Conservation (phyloP, 23 tunicate genomes). For the Clavelina lepadiformis region DNA sequence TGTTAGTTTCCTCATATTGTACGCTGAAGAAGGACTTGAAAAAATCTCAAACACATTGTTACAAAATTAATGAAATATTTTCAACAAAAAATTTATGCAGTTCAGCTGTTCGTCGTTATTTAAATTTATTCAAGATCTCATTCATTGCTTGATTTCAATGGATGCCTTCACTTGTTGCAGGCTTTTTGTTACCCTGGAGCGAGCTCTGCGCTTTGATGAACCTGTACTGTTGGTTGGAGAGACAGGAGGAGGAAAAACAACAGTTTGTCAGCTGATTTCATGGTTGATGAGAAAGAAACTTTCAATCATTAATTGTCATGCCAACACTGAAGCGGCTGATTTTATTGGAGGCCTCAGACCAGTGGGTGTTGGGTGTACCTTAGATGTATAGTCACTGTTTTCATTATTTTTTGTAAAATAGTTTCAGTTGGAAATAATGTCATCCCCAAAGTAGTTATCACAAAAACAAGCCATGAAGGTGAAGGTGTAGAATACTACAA, state of each 20-base stretch:
- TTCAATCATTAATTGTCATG: constrained; percentile 78
- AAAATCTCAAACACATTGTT: constrained; percentile 1
- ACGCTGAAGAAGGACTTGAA: not conserved
- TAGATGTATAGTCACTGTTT: no score
- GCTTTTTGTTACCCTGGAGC: constrained; percentile 59
- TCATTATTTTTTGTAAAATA: no score
- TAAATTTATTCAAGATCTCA: no score
- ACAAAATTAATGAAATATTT: not conserved
- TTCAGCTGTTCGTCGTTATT: no score
- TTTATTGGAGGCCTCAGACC: constrained; percentile 97
- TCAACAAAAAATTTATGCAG: not conserved
- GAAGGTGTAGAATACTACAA: no score
- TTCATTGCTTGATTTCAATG: no score
- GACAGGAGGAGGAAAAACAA: constrained; percentile 98
- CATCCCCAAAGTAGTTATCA: no score
- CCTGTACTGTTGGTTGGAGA: constrained; percentile 91
- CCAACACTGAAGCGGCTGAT: constrained; percentile 96
- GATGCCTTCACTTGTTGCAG: constrained; percentile 27
- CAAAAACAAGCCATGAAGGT: no score
- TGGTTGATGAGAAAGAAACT: constrained; percentile 15
- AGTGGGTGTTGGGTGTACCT: no score
- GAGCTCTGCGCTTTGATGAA: constrained; percentile 81
- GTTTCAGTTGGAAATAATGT: no score
- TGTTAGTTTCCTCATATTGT: not conserved
- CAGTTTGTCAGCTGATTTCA: constrained; percentile 78